Evolutionary conservation across 2,888 invertebrate genomes (phyloP), one percentile per base, ranked within the genome.

Genomic region (Oscheius myriophilus): DNA sequence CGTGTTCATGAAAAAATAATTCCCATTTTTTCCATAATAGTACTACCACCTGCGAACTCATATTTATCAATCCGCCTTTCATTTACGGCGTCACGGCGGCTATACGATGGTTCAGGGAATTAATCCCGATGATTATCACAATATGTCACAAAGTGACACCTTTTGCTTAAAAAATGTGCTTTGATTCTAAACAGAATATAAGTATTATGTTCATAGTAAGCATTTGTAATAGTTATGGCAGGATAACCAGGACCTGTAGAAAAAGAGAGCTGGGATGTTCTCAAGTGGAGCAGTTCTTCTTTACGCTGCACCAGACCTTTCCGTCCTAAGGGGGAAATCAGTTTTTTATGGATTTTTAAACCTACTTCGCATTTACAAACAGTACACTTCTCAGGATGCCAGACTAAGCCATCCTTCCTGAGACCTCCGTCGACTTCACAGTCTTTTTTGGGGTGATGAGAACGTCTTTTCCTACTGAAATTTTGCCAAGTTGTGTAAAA

Each of bases 361-460:
- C 65, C 58, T 53, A 77, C 80, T 64, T 81, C 67, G 65, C 82
- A 82, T 67, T 77, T 72, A 73, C 82, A 82, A 57, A 71, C 67
- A 2, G 77, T 69, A 55, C 80, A 82, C 42, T 71, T 67, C 26
- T 69, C 66, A 23, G 70, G 73, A 49, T n/a, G 53, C 81, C 82
- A 82, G 26, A 62, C 49, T 2, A 69, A 69, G n/a, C 74, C 79
- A 42, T 72, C 49, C 62, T 70, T 71, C 26, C 46, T 21, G 39
- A 54, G 61, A n/a, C 65, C 70, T 18, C 70, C 71, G 25, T 72
- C 72, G 11, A 41, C 41, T 52, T 41, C 42, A 42, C 65, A 65
- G 16, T 54, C 57, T 33, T 33, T 3, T 33, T 9, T 33, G 12
- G 18, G 45, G 14, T 46, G 16, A 46, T 61, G 62, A n/a, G 62